Percentiles rank a stretch among this genome's conserved stretches.
These are phyloP conservation scores for Amblyornis subalaris DNA, from an alignment of 2,113 vertebrate genomes.

Conservation along the genomic window DNA sequence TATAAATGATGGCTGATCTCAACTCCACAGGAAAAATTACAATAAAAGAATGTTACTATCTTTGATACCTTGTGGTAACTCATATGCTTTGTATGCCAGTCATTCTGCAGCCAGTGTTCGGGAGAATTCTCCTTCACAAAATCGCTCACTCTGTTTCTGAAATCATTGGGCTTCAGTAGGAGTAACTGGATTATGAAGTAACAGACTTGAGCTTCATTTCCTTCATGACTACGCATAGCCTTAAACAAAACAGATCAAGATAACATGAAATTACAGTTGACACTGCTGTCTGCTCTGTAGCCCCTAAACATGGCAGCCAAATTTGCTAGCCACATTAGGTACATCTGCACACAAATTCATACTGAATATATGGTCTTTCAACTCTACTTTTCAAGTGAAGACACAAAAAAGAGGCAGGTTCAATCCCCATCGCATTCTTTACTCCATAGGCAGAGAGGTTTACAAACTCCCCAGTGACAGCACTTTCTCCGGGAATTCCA, in stretches of 20 bases:
- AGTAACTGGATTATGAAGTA: slow-evolving; percentile 99
- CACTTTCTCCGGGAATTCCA: background rate
- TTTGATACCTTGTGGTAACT: slow-evolving; percentile 91
- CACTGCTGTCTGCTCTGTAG: background rate
- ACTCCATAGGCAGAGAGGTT: background rate
- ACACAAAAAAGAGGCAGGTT: background rate
- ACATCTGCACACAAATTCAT: background rate
- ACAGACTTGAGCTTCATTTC: slow-evolving; percentile 97
- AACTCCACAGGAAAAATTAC: background rate
- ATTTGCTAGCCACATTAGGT: background rate
- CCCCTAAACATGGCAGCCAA: background rate
- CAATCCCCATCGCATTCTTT: background rate
- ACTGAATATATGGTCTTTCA: background rate
- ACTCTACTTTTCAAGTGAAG: background rate
- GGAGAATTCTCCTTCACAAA: slow-evolving; percentile 99
- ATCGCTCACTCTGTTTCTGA: slow-evolving; percentile 95
- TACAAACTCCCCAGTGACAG: background rate
- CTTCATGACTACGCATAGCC: slow-evolving; percentile 98
- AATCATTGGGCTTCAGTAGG: slow-evolving; percentile 96
- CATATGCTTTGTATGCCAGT: slow-evolving; percentile 99
- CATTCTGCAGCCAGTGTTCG: slow-evolving; percentile 98
- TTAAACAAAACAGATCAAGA: slow-evolving; percentile 37
- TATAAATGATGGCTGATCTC: background rate
- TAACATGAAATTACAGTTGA: background rate
- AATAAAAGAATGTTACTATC: background rate